Evolutionary conservation across 2,113 vertebrate species (phyloP).

Genomic region (Proterorhinus semilunaris): DNA sequence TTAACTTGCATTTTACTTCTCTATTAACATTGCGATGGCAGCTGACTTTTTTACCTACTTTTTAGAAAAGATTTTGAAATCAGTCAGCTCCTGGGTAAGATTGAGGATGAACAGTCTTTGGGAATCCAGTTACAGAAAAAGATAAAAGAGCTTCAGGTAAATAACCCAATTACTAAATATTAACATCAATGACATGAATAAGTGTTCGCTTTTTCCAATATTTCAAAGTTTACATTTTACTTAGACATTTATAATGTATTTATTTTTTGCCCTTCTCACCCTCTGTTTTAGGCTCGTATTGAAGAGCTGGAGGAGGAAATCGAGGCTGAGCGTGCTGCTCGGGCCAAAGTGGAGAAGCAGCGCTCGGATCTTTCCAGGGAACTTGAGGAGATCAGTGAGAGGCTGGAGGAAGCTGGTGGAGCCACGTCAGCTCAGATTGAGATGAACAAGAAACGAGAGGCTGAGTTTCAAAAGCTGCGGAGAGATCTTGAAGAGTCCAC

Average conservation of each 20-base stretch:
- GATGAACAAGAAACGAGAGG: conserved; percentile 67
- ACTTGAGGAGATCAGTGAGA: conserved; percentile 83
- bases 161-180: not conserved
- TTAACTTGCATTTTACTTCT: not conserved
- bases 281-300: conserved; percentile 67
- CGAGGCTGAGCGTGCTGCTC: conserved; percentile 82
- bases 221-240: too few species aligned
- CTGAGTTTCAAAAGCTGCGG: conserved; percentile 79
- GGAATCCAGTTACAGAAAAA: conserved; percentile 84
- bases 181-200: not conserved
- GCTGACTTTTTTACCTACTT: not conserved
- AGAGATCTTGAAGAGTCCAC: conserved; percentile 82
- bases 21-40: not conserved
- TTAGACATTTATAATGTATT: too few species aligned
- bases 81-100: conserved; percentile 78
- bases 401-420: conserved; percentile 84
- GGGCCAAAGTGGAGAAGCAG: conserved; percentile 86
- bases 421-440: conserved; percentile 83
- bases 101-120: conserved; percentile 82
- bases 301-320: conserved; percentile 87
- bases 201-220: too few species aligned
- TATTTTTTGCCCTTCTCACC: not conserved
- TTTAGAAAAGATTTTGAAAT: conserved; percentile 85
- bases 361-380: conserved; percentile 77
- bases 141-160: conserved; percentile 83